Base-by-base conservation (phyloP, 2,888 invertebrate genomes). In the Hydriomena furcata region DNA sequence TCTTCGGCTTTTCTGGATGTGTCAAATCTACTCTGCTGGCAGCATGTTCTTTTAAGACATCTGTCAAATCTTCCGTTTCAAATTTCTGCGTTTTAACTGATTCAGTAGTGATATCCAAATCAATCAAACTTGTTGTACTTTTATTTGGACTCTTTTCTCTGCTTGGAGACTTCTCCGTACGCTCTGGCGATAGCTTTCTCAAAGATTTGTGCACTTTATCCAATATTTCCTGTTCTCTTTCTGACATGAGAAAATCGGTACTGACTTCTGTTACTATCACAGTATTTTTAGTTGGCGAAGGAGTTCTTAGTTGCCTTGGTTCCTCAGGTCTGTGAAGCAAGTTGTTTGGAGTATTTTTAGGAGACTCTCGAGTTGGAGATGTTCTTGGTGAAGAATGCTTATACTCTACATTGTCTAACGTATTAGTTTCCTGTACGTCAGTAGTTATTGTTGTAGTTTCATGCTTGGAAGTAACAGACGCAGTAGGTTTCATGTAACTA, bases 201-300 rank as follows among this genome's bases (percentile, higher is more conserved):
- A 84, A 63, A 8, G 86, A 85, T 38, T 82, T 81, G 63, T 88
- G 81, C 2, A 87, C 85, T 63, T 71, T 78, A 35, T 86, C 79
- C 8, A 86, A 55, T 56, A 86, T 74, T 66, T 86, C 83, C 60
- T 81, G 79, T 64, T 87, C 84, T 63, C 79, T 76, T 63, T 90
- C 87, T 1, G 81, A 76, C 21, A 70, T 58, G 5, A 85, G 71
- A 38, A 85, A 80, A 28, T 78, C 73, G 20, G 66, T 67, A 25
- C 50, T 75, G 0, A 68, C 53, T 54, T 78, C 73, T 13, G 65
- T 69, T 7, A 59, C 54, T 43, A 55, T 63, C 6, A 54, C 60
- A 5, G 46, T 47, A 51, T 69, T 70, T 55, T 76, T 77, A n/a
- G 58, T 59, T n/a, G 73, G 76, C 10, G 73, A 75, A 42, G 70